These are phyloP conservation scores for human (Homo sapiens) DNA, from an alignment of 2,113 vertebrate species.

Conservation along the genomic window DNA sequence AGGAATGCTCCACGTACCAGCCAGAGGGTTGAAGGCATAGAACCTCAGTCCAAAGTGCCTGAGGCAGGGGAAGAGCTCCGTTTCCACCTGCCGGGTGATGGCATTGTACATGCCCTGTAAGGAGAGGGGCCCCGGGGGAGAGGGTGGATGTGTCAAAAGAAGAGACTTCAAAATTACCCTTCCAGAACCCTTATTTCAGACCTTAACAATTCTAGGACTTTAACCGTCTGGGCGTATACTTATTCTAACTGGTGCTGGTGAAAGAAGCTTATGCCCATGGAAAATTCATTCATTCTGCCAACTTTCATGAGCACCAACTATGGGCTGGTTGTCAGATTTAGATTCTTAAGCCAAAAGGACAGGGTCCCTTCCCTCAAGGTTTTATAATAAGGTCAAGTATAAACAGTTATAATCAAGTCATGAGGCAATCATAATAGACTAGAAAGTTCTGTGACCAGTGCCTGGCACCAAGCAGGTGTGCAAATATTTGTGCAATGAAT, in stretches of 20 bases:
- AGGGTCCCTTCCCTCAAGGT: background rate
- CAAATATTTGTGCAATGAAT: background rate
- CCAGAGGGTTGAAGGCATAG: conserved; percentile 95
- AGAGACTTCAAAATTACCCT: background rate
- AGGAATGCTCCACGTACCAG: conserved; percentile 85
- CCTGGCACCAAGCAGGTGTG: background rate
- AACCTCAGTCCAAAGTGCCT: conserved; percentile 89
- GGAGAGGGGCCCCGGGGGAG: background rate
- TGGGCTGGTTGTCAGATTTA: background rate
- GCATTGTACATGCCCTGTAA: conserved; percentile 97
- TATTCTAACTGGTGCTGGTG: background rate
- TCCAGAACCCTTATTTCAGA: background rate
- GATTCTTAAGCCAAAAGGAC: background rate
- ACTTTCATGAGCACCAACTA: too few relatives aligned
- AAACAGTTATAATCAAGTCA: too few relatives aligned
- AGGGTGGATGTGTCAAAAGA: background rate
- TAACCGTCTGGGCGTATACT: background rate
- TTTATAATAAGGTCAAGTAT: background rate
- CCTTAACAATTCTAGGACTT: background rate
- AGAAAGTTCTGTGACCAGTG: background rate
- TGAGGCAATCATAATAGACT: background rate
- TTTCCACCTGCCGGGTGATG: conserved; percentile 93
- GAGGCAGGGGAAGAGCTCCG: conserved; percentile 93
- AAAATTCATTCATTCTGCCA: background rate
- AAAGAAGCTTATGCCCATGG: background rate